Evolutionary conservation across 2,888 invertebrate genomes (phyloP), one percentile per base, ranked within the genome.

Genomic region (Didymodactylos carnosus): DNA sequence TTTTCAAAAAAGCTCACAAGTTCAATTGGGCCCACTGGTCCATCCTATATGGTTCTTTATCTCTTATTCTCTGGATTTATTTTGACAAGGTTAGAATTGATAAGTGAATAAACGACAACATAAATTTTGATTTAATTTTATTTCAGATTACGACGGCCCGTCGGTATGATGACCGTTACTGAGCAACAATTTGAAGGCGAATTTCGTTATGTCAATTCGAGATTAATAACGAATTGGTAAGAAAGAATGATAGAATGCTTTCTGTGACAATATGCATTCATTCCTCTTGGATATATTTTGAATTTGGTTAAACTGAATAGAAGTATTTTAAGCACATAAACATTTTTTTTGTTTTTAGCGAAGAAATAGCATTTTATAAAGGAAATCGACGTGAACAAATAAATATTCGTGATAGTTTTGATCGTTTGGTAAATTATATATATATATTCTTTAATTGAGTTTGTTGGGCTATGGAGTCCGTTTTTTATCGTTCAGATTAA

Each of bases 101-200:
- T 8, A 16, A 16, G 4, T 23, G 23, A 43, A 19, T 27, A 14
- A n/a, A n/a, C n/a, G n/a, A 27, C 27, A 16, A 27, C 11, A 6
- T 35, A 8, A 8, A 3, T 14, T 29, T 6, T 29, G 13, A 19
- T 16, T 29, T 29, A 7, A 29, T 19, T 4, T 29, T n/a, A 7
- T 29, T 25, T 25, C 4, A 62, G 62, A 62, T 62, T 62, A 62
- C 87, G 95, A 77, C 88, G 89, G 78, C 95, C 95, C 0, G 90
- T 92, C 76, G 92, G 91, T 2, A 86, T 88, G 70, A 87, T 97
- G 85, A 97, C 97, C 0, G 91, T 94, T 0, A 88, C 88, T 76
- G 97, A 98, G 83, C 97, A 97, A 83, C 91, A 91, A 82, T 85
- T 95, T n/a, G 98, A 98, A 85, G 98, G 97, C 73, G 95, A 98